Conservation (phyloP, 2,888 invertebrate genomes). For the Epiblema foenella region DNA sequence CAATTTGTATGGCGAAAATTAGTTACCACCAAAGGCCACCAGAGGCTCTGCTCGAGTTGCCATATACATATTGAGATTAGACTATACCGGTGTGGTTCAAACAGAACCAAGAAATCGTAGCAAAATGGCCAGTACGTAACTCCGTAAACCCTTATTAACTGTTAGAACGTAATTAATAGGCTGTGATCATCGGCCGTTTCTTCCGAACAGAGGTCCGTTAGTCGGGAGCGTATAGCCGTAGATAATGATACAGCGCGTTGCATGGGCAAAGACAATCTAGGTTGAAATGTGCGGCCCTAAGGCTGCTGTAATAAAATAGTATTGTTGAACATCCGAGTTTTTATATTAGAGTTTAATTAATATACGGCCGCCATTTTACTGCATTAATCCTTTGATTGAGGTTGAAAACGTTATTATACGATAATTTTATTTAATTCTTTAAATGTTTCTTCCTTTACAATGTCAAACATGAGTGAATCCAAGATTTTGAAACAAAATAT, state of each 20-base stretch:
- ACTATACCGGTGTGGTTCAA: too few relatives aligned
- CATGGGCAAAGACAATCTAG: conserved; percentile 5
- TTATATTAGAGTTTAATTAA: not conserved
- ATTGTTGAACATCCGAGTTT: conserved; percentile 6
- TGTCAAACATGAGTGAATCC: too few relatives aligned
- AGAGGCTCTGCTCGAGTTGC: too few relatives aligned
- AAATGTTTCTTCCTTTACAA: too few relatives aligned
- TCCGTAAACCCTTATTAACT: conserved; percentile 18
- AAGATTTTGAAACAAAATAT: too few relatives aligned
- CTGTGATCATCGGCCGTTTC: conserved; percentile 20
- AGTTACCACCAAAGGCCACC: too few relatives aligned
- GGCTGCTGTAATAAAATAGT: not conserved
- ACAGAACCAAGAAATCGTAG: not conserved
- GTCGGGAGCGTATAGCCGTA: conserved; percentile 5
- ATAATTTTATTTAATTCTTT: too few relatives aligned
- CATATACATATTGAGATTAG: too few relatives aligned
- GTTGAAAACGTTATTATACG: too few relatives aligned
- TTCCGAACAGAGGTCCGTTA: conserved; percentile 30
- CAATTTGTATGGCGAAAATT: too few relatives aligned
- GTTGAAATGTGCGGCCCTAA: conserved; percentile 1
- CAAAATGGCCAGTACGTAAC: not conserved
- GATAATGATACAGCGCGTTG: not conserved
- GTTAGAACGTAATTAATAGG: conserved; percentile 27
- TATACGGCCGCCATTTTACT: too few relatives aligned
- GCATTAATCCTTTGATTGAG: too few relatives aligned